A percentile compares a stretch with the other conserved stretches of the same genome.
phyloP scores from a whole-genome alignment of 2,888 invertebrate genomes.

The Helleia helle region DNA sequence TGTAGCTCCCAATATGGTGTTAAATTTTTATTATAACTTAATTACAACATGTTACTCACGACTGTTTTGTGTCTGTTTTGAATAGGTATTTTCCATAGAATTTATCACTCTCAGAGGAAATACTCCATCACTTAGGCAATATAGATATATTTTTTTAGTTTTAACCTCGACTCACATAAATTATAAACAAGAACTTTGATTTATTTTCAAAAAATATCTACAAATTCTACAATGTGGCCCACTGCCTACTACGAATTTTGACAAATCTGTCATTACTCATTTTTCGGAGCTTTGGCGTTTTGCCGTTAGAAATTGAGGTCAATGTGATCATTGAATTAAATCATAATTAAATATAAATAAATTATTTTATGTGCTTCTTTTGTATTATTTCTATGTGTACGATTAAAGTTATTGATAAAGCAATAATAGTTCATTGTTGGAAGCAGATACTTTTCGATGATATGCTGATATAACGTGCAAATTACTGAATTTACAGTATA shows the following conservation, averaged over 20 bases:
- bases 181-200: not conserved
- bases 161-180: slow-evolving; percentile 1
- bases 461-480: too few relatives aligned
- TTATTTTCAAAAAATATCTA: slow-evolving; percentile 19
- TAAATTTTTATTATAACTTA: slow-evolving; percentile 24
- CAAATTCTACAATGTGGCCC: slow-evolving; percentile 36
- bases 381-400: too few relatives aligned
- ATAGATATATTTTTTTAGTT: slow-evolving; percentile 20
- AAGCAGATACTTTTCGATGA: too few relatives aligned
- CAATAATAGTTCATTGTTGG: too few relatives aligned
- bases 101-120: slow-evolving; percentile 37
- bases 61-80: slow-evolving; percentile 43
- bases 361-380: too few relatives aligned
- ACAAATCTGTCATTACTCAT: slow-evolving; percentile 12
- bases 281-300: not conserved
- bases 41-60: slow-evolving; percentile 41
- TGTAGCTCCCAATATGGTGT: slow-evolving; percentile 34
- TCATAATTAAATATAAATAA: not conserved
- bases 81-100: slow-evolving; percentile 56
- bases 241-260: slow-evolving; percentile 22
- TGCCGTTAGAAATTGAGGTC: not conserved
- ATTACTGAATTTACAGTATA: too few relatives aligned
- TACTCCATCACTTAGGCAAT: slow-evolving; percentile 36
- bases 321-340: not conserved
- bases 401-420: too few relatives aligned